Base-by-base conservation (phyloP, 2,797 vertebrate species). In the Cyclura pinguis region DNA sequence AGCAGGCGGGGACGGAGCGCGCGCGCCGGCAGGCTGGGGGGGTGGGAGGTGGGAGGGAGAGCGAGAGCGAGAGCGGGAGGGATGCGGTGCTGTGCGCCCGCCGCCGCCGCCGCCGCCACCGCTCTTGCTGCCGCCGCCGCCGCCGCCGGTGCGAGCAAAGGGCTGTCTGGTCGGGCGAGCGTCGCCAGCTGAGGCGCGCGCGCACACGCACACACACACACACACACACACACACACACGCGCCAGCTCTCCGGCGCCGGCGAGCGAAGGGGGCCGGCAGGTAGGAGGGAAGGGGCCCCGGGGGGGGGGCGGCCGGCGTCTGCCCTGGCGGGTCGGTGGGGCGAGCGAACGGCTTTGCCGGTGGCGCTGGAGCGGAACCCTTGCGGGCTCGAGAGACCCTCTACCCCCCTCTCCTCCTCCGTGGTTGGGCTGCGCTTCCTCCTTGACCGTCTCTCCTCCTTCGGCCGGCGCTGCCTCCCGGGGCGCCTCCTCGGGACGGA, bases 61-160 rank as follows among this genome's bases (percentile, higher is more conserved):
- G 29, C 16, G 42, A 42, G n/a, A 16, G 81, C 67, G 67, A 27
- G 67, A 4, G 42, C 42, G 42, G 22, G 35, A 9, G 47, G 55
- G 38, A 83, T 77, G 81, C 88, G 38, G 89, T 16, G 81, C 78
- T 55, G 27, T 13, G 82, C 82, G 14, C 80, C 73, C 10, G 52
- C 52, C 10, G 52, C 52, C 10, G 52, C 52, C 10, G 52, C 73
- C 10, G 52, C 52, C 10, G 52, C 52, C 10, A 8, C 52, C 10
- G 52, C 42, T 6, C 10, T n/a, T 24, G 52, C 52, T 2, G 52
- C 52, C 10, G 52, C 52, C 10, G 52, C 50, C 8, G 50, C 50
- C 9, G 50, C 50, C 6, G 50, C 6, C 5, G 50, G 50, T 9
- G 90, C 90, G 22, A 24, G 1, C 47, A 1, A 52, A 52, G 52